Evolutionary conservation across 2,888 invertebrate genomes (phyloP).

Genomic region (Polydrusus cervinus): DNA sequence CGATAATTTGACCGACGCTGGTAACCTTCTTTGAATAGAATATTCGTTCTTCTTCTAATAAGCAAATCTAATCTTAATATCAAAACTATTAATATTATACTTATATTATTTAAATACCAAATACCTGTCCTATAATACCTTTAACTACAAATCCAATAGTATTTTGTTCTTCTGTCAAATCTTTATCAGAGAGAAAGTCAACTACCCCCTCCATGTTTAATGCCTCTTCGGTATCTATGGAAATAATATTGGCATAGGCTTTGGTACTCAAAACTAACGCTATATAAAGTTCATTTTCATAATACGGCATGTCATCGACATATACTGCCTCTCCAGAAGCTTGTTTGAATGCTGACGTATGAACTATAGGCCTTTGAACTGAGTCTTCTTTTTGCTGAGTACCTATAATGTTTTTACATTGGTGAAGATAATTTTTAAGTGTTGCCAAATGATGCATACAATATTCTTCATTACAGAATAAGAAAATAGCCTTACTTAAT

Average conservation of each 20-base stretch:
- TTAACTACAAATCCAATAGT: slow-evolving; percentile 75
- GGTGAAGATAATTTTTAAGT: neutral
- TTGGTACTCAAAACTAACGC: slow-evolving; percentile 85
- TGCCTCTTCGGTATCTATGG: slow-evolving; percentile 83
- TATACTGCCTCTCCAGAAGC: slow-evolving; percentile 89
- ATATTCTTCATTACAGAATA: too few species aligned
- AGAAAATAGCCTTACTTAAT: too few species aligned
- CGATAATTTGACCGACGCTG: slow-evolving; percentile 76
- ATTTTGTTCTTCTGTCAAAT: slow-evolving; percentile 78
- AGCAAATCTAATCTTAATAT: too few species aligned
- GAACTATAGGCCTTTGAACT: slow-evolving; percentile 86
- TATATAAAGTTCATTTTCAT: slow-evolving; percentile 85
- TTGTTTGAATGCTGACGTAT: slow-evolving; percentile 89
- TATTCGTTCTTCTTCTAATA: slow-evolving; percentile 91
- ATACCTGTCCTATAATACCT: neutral
- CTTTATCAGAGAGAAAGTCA: slow-evolving; percentile 74
- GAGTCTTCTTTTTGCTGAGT: slow-evolving; percentile 79
- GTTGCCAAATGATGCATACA: too few species aligned
- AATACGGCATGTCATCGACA: slow-evolving; percentile 88
- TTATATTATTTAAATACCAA: too few species aligned
- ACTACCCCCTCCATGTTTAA: slow-evolving; percentile 79
- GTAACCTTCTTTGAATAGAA: slow-evolving; percentile 86
- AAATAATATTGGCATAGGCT: slow-evolving; percentile 86
- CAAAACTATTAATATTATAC: neutral
- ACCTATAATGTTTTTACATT: neutral